phyloP scores from a whole-genome alignment of 2,797 vertebrate genomes.

The Salmo trutta region DNA sequence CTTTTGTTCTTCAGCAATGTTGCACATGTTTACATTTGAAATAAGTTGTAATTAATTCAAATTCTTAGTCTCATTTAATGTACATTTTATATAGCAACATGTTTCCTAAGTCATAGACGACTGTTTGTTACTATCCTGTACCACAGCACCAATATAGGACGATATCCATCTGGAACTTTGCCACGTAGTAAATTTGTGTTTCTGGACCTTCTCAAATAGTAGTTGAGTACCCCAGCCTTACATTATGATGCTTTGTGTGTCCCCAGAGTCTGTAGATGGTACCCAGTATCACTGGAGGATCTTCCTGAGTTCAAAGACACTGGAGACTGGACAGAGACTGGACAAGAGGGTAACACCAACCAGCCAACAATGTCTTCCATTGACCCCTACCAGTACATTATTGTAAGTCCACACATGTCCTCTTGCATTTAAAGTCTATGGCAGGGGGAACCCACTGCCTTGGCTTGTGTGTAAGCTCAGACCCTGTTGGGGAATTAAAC shows the following conservation, averaged over 20 bases:
- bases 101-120: no score
- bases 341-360: slow-evolving; percentile 23
- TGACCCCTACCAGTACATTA: slow-evolving; percentile 89
- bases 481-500: neutral
- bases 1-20: no score
- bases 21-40: no score
- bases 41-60: no score
- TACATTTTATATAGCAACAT: no score
- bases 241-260: slow-evolving; percentile 15
- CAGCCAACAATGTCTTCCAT: slow-evolving; percentile 82
- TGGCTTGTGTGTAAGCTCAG: neutral
- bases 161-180: no score
- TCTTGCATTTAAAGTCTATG: neutral
- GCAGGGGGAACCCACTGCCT: neutral
- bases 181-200: no score
- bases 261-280: slow-evolving; percentile 45
- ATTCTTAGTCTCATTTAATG: no score
- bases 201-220: no score
- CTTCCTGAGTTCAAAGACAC: slow-evolving; percentile 50
- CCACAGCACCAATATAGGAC: no score
- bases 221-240: neutral
- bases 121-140: no score
- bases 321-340: slow-evolving; percentile 22
- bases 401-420: slow-evolving; percentile 79
- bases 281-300: slow-evolving; percentile 42